These are phyloP conservation scores for Xanthia togata DNA, from an alignment of 2,888 invertebrate genomes.

Conservation along the genomic window DNA sequence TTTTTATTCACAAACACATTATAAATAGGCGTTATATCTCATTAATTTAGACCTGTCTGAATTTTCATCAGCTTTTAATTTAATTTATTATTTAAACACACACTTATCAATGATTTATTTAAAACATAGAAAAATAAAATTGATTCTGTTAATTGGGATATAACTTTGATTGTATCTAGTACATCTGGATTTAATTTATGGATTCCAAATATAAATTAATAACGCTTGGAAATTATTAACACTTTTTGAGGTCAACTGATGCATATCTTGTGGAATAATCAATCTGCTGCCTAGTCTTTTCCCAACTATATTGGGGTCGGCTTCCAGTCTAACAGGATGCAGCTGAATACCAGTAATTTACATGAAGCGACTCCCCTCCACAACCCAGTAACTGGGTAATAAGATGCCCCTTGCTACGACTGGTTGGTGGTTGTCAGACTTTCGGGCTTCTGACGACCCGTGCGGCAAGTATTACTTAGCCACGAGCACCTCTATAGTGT, in stretches of 20 bases:
- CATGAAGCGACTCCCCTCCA: too few relatives aligned
- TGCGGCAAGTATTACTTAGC: too few relatives aligned
- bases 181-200: conserved; percentile 34
- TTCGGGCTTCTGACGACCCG: too few relatives aligned
- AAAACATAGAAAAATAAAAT: conserved; percentile 34
- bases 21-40: conserved; percentile 1
- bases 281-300: too few relatives aligned
- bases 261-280: conserved; percentile 14
- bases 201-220: conserved; percentile 31
- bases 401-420: too few relatives aligned
- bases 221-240: conserved; percentile 42
- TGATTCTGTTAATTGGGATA: conserved; percentile 49
- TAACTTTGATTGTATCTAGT: conserved; percentile 41
- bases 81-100: conserved; percentile 44
- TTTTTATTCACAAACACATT: neutral
- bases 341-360: too few relatives aligned
- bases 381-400: too few relatives aligned
- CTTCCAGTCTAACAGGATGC: too few relatives aligned
- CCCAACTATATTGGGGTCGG: too few relatives aligned
- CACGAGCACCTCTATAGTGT: too few relatives aligned
- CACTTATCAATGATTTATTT: conserved; percentile 38
- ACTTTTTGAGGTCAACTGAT: conserved; percentile 38
- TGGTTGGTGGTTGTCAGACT: too few relatives aligned
- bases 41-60: conserved; percentile 20
- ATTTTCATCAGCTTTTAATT: conserved; percentile 31